These are phyloP conservation scores for Drosophila repletoides DNA, from an alignment of 1,140 invertebrate species.

Conservation along the genomic window DNA sequence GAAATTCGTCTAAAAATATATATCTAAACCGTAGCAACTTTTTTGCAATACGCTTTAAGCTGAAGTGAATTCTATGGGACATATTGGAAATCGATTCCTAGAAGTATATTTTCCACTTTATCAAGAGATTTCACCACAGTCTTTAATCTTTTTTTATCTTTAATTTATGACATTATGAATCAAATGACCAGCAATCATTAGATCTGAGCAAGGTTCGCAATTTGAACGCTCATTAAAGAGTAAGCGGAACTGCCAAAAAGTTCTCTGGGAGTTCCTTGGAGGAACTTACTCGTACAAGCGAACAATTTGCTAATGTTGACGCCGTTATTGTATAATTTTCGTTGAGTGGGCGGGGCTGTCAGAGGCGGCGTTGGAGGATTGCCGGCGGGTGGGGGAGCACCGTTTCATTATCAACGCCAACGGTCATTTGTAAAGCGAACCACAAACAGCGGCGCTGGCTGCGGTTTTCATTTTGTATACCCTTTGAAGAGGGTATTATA, in stretches of 20 bases:
- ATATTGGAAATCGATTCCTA: too few species aligned
- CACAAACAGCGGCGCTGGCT: conserved; percentile 56
- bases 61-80: too few species aligned
- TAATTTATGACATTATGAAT: too few species aligned
- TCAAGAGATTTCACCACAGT: too few species aligned
- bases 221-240: conserved; percentile 62
- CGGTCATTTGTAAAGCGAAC: conserved; percentile 74
- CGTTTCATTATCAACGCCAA: conserved; percentile 45
- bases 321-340: conserved; percentile 78
- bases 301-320: conserved; percentile 80
- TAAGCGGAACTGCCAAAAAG: conserved; percentile 37
- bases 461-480: conserved; percentile 40
- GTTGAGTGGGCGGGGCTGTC: conserved; percentile 39
- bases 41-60: not conserved
- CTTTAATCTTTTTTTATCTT: too few species aligned
- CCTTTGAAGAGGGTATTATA: too few species aligned
- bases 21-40: not conserved
- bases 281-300: conserved; percentile 10
- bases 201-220: not conserved
- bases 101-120: too few species aligned
- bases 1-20: not conserved
- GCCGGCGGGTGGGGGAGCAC: not conserved
- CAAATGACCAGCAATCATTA: not conserved
- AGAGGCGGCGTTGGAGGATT: not conserved
- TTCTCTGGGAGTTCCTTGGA: not conserved